Percentiles rank a stretch among this genome's conserved stretches.
These are phyloP conservation scores for Athalia rosae DNA, from an alignment of 2,888 invertebrate genomes.

Conservation along the genomic window DNA sequence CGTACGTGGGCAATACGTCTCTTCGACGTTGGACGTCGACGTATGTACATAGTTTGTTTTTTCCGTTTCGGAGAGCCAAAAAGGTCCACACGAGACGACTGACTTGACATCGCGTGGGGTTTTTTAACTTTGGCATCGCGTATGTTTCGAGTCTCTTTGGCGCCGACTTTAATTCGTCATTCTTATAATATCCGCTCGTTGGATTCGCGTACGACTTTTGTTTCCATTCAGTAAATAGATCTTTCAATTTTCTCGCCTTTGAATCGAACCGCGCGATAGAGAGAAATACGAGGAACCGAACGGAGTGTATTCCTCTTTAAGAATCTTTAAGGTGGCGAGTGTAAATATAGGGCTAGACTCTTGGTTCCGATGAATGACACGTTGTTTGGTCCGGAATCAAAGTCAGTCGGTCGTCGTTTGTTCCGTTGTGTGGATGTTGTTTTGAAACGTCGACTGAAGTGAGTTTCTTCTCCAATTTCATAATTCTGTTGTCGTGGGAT, in stretches of 20 bases:
- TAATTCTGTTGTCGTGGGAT: constrained; percentile 20
- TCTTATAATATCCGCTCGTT: constrained; percentile 3
- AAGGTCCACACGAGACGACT: no score
- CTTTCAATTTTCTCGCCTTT: background rate
- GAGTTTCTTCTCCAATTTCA: constrained; percentile 44
- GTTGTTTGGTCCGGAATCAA: constrained; percentile 60
- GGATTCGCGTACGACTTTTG: no score
- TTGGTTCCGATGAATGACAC: constrained; percentile 63
- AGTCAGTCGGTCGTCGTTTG: constrained; percentile 50
- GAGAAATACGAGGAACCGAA: no score
- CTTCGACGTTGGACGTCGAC: no score
- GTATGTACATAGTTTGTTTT: no score
- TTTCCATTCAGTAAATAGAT: background rate
- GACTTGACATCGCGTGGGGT: no score
- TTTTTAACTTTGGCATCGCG: no score
- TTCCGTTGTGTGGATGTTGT: constrained; percentile 20
- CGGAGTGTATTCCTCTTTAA: constrained; percentile 4
- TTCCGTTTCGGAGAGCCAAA: no score
- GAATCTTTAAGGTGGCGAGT: constrained; percentile 45
- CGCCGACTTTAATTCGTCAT: background rate
- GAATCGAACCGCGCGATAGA: background rate
- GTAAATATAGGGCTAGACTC: constrained; percentile 50
- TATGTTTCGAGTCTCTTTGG: no score
- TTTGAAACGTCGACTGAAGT: constrained; percentile 16
- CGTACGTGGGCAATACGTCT: no score